phyloP scores from a whole-genome alignment of 2,113 vertebrate species.

The Anser brachyrhynchus region DNA sequence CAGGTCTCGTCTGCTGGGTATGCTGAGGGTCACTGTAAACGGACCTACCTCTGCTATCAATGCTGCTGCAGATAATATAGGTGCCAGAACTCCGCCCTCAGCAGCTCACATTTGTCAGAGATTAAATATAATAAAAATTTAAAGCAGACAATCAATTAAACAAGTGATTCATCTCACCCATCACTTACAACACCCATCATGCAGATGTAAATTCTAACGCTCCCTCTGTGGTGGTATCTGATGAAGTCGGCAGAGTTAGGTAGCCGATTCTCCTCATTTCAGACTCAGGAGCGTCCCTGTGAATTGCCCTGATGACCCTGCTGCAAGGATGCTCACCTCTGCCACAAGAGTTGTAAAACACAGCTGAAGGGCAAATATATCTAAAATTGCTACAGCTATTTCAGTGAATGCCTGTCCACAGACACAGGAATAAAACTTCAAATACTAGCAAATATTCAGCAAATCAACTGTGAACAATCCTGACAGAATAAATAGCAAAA shows the following conservation, averaged over 20 bases:
- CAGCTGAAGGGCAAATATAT: background rate
- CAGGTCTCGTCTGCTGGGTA: background rate
- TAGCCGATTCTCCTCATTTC: background rate
- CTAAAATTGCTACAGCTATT: background rate
- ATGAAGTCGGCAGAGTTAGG: background rate
- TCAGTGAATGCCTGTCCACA: background rate
- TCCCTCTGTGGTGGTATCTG: background rate
- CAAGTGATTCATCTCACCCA: background rate
- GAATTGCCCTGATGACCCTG: background rate
- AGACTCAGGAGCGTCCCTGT: background rate
- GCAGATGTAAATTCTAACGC: background rate
- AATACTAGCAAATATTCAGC: background rate
- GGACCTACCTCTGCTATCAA: background rate
- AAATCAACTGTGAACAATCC: background rate
- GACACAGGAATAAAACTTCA: background rate
- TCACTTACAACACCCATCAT: background rate
- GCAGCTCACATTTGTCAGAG: background rate
- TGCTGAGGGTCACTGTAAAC: background rate
- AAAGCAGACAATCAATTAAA: background rate
- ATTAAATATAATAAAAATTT: background rate
- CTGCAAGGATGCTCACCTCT: background rate
- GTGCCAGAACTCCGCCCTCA: background rate
- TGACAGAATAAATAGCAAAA: background rate
- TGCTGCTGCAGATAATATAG: background rate
- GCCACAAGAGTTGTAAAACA: background rate